These are phyloP conservation scores for Dione juno DNA, from an alignment of 2,888 invertebrate species.

Conservation along the genomic window DNA sequence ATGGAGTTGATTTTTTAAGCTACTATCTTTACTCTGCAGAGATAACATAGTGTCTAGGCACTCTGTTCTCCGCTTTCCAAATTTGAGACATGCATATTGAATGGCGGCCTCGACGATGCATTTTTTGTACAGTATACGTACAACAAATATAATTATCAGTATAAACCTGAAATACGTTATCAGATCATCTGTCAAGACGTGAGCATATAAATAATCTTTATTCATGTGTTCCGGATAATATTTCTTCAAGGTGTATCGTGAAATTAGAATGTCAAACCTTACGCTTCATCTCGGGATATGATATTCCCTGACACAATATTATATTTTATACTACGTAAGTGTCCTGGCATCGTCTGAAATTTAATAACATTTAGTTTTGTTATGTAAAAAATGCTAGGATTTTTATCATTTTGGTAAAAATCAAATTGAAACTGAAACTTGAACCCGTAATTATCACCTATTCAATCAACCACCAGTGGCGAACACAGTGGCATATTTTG, in stretches of 20 bases:
- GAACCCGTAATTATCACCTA: background rate
- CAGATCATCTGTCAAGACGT: conserved; percentile 3
- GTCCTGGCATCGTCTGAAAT: background rate
- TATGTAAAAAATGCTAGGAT: too few species aligned
- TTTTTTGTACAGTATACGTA: background rate
- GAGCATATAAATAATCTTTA: conserved; percentile 29
- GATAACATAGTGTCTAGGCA: too few species aligned
- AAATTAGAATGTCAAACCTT: conserved; percentile 39
- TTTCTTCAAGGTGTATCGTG: conserved; percentile 29
- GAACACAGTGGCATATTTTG: background rate
- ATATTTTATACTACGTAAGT: background rate
- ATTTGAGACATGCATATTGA: too few species aligned
- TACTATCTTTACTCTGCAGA: too few species aligned
- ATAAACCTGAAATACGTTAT: conserved; percentile 1
- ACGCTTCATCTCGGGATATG: conserved; percentile 37
- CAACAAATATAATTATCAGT: background rate
- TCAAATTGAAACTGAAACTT: background rate
- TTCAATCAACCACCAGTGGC: background rate
- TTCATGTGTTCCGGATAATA: conserved; percentile 22
- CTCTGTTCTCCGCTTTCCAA: too few species aligned
- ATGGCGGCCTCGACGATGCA: too few species aligned
- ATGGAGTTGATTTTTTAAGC: too few species aligned
- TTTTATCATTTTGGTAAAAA: too few species aligned
- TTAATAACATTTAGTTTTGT: background rate
- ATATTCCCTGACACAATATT: conserved; percentile 28